These are phyloP conservation scores for Dinocampus coccinellae DNA, from an alignment of 2,888 invertebrate species.

Conservation along the genomic window DNA sequence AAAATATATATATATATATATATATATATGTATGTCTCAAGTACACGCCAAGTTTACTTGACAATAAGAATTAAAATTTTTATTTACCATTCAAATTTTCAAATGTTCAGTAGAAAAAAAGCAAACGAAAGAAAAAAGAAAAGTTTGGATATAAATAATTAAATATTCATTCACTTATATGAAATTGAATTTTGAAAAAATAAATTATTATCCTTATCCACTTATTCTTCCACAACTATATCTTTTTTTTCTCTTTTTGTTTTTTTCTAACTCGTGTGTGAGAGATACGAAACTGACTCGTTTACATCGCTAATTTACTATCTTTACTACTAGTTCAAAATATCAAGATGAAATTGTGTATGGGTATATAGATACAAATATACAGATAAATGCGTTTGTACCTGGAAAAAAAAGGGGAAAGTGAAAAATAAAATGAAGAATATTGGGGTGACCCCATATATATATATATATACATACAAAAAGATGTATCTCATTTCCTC, in stretches of 20 bases:
- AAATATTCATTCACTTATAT: slow-evolving; percentile 39
- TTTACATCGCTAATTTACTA: slow-evolving; percentile 45
- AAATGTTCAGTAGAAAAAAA: not conserved
- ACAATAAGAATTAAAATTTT: slow-evolving; percentile 19
- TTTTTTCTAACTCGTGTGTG: not conserved
- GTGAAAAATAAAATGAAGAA: not conserved
- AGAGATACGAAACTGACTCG: slow-evolving; percentile 18
- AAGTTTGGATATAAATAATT: slow-evolving; percentile 10
- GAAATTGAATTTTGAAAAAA: too few species aligned
- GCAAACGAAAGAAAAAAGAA: not conserved
- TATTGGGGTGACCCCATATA: slow-evolving; percentile 6
- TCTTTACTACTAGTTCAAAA: slow-evolving; percentile 20
- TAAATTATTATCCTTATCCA: too few species aligned
- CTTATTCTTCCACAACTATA: too few species aligned
- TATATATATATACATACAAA: too few species aligned
- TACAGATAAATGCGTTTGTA: not conserved
- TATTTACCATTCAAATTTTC: not conserved
- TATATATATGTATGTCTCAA: not conserved
- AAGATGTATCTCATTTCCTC: slow-evolving; percentile 22
- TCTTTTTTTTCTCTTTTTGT: not conserved
- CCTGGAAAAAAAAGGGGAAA: slow-evolving; percentile 17
- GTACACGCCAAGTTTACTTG: not conserved
- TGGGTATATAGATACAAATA: too few species aligned
- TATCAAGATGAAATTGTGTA: not conserved
- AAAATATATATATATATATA: not conserved